phyloP scores from a whole-genome alignment of 2,113 vertebrate genomes.

The Ornithorhynchus anatinus region DNA sequence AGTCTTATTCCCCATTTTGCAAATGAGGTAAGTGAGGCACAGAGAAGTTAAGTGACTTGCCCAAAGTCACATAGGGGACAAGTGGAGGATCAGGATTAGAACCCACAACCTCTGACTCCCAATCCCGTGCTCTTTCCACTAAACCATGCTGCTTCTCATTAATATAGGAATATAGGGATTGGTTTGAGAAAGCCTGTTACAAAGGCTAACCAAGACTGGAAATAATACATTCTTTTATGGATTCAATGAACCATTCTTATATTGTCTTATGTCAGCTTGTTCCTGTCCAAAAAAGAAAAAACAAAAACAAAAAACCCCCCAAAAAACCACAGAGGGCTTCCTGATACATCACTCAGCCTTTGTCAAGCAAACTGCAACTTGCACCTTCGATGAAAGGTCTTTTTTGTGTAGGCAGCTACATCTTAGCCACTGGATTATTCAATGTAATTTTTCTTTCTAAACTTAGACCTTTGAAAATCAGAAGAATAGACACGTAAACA shows the following conservation, averaged over 20 bases:
- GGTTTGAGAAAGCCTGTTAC: too few relatives aligned
- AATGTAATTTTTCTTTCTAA: conserved; percentile 9
- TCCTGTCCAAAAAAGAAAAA: background rate
- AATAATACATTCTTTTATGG: background rate
- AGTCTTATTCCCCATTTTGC: too few relatives aligned
- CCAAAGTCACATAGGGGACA: too few relatives aligned
- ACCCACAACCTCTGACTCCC: too few relatives aligned
- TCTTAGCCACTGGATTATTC: background rate
- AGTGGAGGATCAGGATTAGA: too few relatives aligned
- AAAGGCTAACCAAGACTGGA: background rate
- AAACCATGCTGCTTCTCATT: too few relatives aligned
- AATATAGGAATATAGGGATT: too few relatives aligned
- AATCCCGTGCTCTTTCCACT: too few relatives aligned
- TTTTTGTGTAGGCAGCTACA: background rate
- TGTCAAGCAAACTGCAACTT: conserved; percentile 4
- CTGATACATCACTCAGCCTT: background rate
- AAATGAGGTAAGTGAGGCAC: too few relatives aligned
- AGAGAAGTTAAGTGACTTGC: too few relatives aligned
- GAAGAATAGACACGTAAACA: conserved; percentile 8
- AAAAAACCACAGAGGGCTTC: background rate
- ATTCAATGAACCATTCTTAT: background rate
- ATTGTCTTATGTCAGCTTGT: background rate
- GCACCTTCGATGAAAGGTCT: background rate
- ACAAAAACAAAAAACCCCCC: background rate
- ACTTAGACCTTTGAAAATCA: conserved; percentile 22